Base-by-base conservation (phyloP, 2,797 vertebrate species). In the Aeoliscus strigatus region DNA sequence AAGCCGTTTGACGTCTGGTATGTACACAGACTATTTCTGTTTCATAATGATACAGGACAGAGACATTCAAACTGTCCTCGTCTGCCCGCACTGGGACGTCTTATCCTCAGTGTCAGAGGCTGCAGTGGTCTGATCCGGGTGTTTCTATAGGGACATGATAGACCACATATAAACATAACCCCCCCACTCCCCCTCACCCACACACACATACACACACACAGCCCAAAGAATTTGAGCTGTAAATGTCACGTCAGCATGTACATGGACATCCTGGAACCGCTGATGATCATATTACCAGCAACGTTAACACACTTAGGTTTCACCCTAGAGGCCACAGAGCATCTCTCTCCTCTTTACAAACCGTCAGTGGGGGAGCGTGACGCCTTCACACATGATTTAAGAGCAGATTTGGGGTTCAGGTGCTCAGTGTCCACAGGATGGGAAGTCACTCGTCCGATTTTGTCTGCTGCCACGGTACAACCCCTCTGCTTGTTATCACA, bases 1-100 rank as follows among this genome's bases (percentile, higher is more conserved):
- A 71, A 51, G 48, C 32, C 18, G 39, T 38, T 53, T 55, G 56
- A 66, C 60, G 56, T 53, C 44, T 69, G 70, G 73, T 73, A 82
- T 80, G 70, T 44, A 28, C 43, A 9, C 25, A 21, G 66, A 73
- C 79, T 83, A 82, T 82, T 85, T 85, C 54, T 65, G 78, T 60
- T 53, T 76, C 61, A 71, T 79, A 76, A 81, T 66, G 77, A 73
- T 64, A 66, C 74, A 38, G 39, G 53, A 62, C 75, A 63, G 67
- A 79, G 75, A 75, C 66, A 77, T 68, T 71, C 48, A 56, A 42
- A 80, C 66, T 66, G 66, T 70, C 66, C 40, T 68, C 53, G 23
- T 41, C 67, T 75, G n/a, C 45, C 39, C 41, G 1, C 67, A 34
- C 60, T 33, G 61, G 54, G 79, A 77, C 68, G 82, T 81, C 66